Conservation (phyloP, 2,888 invertebrate genomes). For the Drosophila cognata region DNA sequence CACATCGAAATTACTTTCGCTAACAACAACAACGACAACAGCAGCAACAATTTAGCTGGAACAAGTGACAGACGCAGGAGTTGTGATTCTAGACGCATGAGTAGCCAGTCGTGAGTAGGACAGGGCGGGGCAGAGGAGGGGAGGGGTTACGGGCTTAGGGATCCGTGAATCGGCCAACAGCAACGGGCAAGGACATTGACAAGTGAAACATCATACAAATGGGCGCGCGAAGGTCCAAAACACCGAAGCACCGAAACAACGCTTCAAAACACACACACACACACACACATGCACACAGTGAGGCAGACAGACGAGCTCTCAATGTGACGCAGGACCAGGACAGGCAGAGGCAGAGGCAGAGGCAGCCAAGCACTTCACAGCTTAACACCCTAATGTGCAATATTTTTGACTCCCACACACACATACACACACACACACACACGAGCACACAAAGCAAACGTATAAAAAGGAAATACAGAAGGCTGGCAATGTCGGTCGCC, state of each 20-base stretch:
- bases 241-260: conserved; percentile 24
- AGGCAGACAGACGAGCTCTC: conserved; percentile 32
- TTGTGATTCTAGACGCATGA: conserved; percentile 13
- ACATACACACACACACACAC: conserved; percentile 19
- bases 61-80: background rate
- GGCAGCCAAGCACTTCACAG: conserved; percentile 80
- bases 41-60: background rate
- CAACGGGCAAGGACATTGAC: conserved; percentile 46
- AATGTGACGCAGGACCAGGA: conserved; percentile 36
- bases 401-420: conserved; percentile 71
- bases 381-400: conserved; percentile 84
- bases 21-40: background rate
- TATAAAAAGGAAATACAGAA: conserved; percentile 55
- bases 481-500: conserved; percentile 30
- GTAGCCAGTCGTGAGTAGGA: background rate
- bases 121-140: background rate
- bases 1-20: background rate
- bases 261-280: conserved; percentile 16
- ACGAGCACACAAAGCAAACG: conserved; percentile 29
- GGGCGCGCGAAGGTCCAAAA: conserved; percentile 38
- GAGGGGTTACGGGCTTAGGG: background rate
- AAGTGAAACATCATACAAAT: conserved; percentile 66
- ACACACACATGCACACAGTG: conserved; percentile 1
- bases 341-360: conserved; percentile 43
- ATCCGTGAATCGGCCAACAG: conserved; percentile 27